phyloP scores from a whole-genome alignment of 2,888 invertebrate species.

The Oxytorus armatus region DNA sequence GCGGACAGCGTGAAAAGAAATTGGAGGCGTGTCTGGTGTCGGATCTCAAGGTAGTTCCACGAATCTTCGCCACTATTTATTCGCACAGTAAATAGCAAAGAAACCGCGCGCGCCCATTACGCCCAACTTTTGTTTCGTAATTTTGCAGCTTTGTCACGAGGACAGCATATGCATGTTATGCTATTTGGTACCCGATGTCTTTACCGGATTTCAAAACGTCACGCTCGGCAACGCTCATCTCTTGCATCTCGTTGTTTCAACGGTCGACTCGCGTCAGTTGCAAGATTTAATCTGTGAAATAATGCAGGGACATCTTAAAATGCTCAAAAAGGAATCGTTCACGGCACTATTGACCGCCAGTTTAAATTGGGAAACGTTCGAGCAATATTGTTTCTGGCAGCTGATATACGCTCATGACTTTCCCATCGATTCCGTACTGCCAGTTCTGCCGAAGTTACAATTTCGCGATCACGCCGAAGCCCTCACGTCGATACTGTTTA shows the following conservation, averaged over 20 bases:
- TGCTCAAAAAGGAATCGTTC: constrained; percentile 92
- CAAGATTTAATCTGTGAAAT: constrained; percentile 96
- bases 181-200: constrained; percentile 97
- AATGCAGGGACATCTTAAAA: constrained; percentile 93
- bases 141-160: constrained; percentile 90
- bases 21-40: constrained; percentile 90
- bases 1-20: constrained; percentile 91
- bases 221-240: constrained; percentile 95
- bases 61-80: neutral
- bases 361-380: constrained; percentile 97
- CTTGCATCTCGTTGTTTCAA: constrained; percentile 94
- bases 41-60: constrained; percentile 89
- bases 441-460: constrained; percentile 91
- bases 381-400: constrained; percentile 99
- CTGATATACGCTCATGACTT: constrained; percentile 97
- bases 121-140: constrained; percentile 59
- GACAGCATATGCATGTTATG: constrained; percentile 95
- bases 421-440: constrained; percentile 94
- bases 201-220: constrained; percentile 94
- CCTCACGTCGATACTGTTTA: constrained; percentile 93
- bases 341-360: constrained; percentile 92
- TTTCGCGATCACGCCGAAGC: constrained; percentile 96
- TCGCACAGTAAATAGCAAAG: constrained; percentile 15
- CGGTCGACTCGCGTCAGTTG: constrained; percentile 95
- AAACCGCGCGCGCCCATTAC: neutral